These are phyloP conservation scores for Ormyrus labotus DNA, from an alignment of 2,888 invertebrate genomes.

Conservation along the genomic window DNA sequence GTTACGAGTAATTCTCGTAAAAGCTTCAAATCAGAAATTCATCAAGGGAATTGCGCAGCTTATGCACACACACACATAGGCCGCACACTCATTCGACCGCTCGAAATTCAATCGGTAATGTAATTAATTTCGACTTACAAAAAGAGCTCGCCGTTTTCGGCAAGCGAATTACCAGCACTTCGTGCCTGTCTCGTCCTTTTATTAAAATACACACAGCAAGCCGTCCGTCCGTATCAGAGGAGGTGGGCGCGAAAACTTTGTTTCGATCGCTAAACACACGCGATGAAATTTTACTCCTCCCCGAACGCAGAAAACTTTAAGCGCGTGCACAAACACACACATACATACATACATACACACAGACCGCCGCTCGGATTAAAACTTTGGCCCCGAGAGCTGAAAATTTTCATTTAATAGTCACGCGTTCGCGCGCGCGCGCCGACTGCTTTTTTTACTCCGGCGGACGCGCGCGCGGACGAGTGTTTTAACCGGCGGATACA, in stretches of 20 bases:
- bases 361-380: slow-evolving; percentile 42
- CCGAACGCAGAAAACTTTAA: too few relatives aligned
- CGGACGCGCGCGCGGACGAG: not conserved
- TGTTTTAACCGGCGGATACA: slow-evolving; percentile 25
- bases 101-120: slow-evolving; percentile 20
- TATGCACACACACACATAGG: too few relatives aligned
- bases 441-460: not conserved
- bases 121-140: slow-evolving; percentile 39
- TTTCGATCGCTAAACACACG: slow-evolving; percentile 40
- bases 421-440: not conserved
- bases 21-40: slow-evolving; percentile 20
- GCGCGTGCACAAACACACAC: slow-evolving; percentile 32
- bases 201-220: slow-evolving; percentile 34
- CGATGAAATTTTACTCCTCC: slow-evolving; percentile 38
- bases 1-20: slow-evolving; percentile 14
- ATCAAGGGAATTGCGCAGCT: slow-evolving; percentile 23
- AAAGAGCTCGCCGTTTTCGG: not conserved
- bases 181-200: slow-evolving; percentile 22
- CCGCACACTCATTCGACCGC: not conserved
- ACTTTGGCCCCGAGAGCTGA: slow-evolving; percentile 12
- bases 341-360: slow-evolving; percentile 12
- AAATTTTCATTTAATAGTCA: slow-evolving; percentile 47
- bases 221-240: slow-evolving; percentile 33
- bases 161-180: not conserved
- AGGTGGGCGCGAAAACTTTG: slow-evolving; percentile 31